Conservation (phyloP, 2,113 vertebrate genomes). For the Rhinolophus sinicus region DNA sequence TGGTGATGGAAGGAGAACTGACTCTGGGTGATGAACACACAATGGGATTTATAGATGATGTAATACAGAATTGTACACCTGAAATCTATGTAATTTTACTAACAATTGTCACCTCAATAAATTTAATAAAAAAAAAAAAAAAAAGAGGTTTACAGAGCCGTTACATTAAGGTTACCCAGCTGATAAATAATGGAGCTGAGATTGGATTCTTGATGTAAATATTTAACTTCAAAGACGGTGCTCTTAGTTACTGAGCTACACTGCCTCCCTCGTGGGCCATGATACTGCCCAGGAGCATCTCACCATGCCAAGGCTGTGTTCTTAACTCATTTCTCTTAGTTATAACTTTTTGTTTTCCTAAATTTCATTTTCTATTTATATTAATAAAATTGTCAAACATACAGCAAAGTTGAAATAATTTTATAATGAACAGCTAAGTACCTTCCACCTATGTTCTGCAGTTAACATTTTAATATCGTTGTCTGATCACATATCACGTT, state of each 20-base stretch:
- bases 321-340: background rate
- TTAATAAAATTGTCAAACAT: background rate
- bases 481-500: background rate
- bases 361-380: background rate
- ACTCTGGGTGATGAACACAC: too few species aligned
- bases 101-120: too few species aligned
- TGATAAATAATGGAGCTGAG: background rate
- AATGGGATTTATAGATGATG: too few species aligned
- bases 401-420: background rate
- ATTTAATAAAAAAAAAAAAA: too few species aligned
- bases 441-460: background rate
- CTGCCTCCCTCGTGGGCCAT: fast-evolving
- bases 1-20: too few species aligned
- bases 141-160: background rate
- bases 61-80: too few species aligned
- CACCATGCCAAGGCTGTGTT: background rate
- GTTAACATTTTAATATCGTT: background rate
- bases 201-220: background rate
- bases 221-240: background rate
- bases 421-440: background rate
- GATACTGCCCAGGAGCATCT: background rate
- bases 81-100: too few species aligned
- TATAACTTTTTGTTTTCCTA: background rate
- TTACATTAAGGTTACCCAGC: background rate
- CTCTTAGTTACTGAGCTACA: fast-evolving